Conservation (phyloP, 2,797 vertebrate genomes). For the Sebastes trivittatus region DNA sequence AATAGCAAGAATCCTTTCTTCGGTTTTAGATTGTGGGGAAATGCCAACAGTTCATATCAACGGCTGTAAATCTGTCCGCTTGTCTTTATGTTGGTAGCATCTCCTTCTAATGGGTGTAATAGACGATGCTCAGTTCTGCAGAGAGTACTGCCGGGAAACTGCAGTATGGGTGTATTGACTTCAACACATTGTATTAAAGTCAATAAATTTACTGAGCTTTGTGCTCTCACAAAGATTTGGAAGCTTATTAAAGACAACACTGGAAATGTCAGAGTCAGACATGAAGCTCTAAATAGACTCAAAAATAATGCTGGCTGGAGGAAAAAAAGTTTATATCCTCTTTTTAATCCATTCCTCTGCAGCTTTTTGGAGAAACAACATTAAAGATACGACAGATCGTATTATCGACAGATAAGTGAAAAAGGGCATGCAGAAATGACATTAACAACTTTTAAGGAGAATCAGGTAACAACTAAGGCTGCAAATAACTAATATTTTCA, state of each 20-base stretch:
- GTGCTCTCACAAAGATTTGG: neutral
- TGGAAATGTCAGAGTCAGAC: constrained; percentile 1
- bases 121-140: neutral
- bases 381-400: too few species aligned
- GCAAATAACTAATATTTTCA: neutral
- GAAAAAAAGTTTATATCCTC: neutral
- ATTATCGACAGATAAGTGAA: neutral
- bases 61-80: constrained; percentile 32
- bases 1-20: constrained; percentile 42
- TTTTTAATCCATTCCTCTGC: neutral
- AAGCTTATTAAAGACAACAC: constrained; percentile 5
- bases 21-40: constrained; percentile 16
- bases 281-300: neutral
- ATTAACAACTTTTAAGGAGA: neutral
- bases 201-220: constrained; percentile 13
- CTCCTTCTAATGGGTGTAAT: constrained; percentile 40
- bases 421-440: neutral
- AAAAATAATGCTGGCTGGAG: neutral
- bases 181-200: constrained; percentile 4
- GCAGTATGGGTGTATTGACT: constrained; percentile 9
- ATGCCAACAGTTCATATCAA: constrained; percentile 42
- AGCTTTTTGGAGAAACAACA: neutral
- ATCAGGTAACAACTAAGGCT: neutral
- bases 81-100: constrained; percentile 25
- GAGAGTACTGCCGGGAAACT: constrained; percentile 3